Percentiles rank a stretch among this genome's conserved stretches.
Conservation (phyloP, 2,113 vertebrate genomes). For the Spilogale gracilis region DNA sequence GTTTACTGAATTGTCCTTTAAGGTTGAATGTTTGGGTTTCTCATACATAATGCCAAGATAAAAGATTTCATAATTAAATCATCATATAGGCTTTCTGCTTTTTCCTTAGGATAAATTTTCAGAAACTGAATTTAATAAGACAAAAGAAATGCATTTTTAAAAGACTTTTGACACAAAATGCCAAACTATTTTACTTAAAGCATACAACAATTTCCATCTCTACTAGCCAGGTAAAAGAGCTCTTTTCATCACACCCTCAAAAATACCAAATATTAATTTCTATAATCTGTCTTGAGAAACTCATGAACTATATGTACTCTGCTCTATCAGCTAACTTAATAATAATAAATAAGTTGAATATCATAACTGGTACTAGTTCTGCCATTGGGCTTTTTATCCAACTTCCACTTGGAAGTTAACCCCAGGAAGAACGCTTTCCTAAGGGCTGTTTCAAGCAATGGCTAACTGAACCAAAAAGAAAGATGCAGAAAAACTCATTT, state of each 20-base stretch:
- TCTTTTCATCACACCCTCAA: not conserved
- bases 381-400: not conserved
- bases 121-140: conserved; percentile 1
- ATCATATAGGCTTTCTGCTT: not conserved
- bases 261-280: not conserved
- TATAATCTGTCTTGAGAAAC: not conserved
- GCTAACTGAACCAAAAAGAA: not conserved
- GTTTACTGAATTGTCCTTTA: not conserved
- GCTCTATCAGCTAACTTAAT: not conserved
- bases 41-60: not conserved
- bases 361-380: not conserved
- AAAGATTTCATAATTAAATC: conserved; percentile 32
- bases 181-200: not conserved
- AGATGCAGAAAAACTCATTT: not conserved
- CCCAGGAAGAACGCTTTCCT: not conserved
- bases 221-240: not conserved
- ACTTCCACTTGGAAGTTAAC: rapidly evolving
- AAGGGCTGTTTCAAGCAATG: not conserved
- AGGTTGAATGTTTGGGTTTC: not conserved
- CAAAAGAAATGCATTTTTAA: not conserved
- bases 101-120: not conserved
- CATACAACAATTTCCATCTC: not conserved
- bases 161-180: not conserved
- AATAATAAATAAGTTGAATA: not conserved
- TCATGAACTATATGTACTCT: not conserved